phyloP scores from a whole-genome alignment of 1,140 invertebrate genomes.

The Alviniconcha marisindica region DNA sequence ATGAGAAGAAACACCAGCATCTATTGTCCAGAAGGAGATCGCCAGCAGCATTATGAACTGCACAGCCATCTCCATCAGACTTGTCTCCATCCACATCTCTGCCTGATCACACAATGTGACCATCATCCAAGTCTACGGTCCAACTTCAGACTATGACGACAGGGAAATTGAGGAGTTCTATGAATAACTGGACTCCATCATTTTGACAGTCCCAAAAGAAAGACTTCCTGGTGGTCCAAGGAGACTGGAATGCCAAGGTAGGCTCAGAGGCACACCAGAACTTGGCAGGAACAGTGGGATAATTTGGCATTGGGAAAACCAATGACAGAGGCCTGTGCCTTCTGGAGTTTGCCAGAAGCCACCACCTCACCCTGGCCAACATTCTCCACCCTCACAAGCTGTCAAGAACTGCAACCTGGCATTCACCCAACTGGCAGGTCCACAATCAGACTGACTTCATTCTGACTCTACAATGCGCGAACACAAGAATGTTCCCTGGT shows the following conservation, averaged over 20 bases:
- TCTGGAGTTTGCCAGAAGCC: conserved; percentile 6
- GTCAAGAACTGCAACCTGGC: not conserved
- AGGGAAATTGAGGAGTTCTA: conserved; percentile 69
- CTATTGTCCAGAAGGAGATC: conserved; percentile 36
- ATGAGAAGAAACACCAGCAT: conserved; percentile 18
- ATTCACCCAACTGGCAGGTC: not conserved
- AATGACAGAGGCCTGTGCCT: conserved; percentile 49
- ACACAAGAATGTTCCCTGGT: too few species aligned
- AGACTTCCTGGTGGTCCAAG: conserved; percentile 43
- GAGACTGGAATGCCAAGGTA: conserved; percentile 46
- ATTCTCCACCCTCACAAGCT: conserved; percentile 1
- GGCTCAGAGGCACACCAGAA: conserved; percentile 44
- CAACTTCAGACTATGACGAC: conserved; percentile 44
- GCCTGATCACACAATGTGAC: conserved; percentile 39
- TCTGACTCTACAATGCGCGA: too few species aligned
- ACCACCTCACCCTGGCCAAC: not conserved
- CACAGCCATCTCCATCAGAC: conserved; percentile 39
- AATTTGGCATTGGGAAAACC: conserved; percentile 24
- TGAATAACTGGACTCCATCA: conserved; percentile 28
- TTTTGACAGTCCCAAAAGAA: conserved; percentile 39
- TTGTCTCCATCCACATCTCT: conserved; percentile 39
- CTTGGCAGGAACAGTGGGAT: conserved; percentile 40
- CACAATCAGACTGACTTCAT: too few species aligned
- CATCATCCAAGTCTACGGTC: conserved; percentile 46
- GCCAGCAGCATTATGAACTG: conserved; percentile 35